Conservation (phyloP, 2,113 vertebrate genomes). For the Psephotus haematonotus region DNA sequence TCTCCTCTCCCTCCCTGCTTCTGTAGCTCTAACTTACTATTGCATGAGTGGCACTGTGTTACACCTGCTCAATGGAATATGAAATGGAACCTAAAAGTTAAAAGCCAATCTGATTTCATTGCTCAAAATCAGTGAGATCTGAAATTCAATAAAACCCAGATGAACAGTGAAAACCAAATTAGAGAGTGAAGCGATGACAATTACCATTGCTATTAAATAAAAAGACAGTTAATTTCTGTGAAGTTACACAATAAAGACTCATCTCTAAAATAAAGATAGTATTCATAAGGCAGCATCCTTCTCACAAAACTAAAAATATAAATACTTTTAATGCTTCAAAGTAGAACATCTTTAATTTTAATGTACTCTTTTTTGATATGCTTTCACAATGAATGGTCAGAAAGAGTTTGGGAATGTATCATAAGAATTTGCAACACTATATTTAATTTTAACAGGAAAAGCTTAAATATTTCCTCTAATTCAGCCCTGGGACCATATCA, state of each 20-base stretch:
- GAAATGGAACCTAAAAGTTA: not conserved
- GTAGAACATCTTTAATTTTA: not conserved
- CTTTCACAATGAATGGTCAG: constrained; percentile 3
- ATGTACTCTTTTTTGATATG: not conserved
- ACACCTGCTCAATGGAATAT: not conserved
- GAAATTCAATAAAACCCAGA: not conserved
- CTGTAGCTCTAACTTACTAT: not conserved
- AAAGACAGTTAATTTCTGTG: not conserved
- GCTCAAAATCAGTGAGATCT: not conserved
- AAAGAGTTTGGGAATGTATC: not conserved
- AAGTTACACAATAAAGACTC: not conserved
- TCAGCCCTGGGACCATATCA: not conserved
- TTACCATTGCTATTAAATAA: not conserved
- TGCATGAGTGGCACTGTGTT: not conserved
- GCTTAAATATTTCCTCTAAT: not conserved
- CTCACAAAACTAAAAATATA: not conserved
- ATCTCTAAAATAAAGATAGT: not conserved
- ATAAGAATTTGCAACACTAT: not conserved
- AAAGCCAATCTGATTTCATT: not conserved
- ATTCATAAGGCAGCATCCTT: not conserved
- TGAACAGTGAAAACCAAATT: not conserved
- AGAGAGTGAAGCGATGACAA: not conserved
- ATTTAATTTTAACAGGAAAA: constrained; percentile 20
- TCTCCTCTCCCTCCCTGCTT: not conserved
- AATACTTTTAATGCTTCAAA: not conserved